Conservation (phyloP, 2,113 vertebrate genomes). For the Osmerus eperlanus region DNA sequence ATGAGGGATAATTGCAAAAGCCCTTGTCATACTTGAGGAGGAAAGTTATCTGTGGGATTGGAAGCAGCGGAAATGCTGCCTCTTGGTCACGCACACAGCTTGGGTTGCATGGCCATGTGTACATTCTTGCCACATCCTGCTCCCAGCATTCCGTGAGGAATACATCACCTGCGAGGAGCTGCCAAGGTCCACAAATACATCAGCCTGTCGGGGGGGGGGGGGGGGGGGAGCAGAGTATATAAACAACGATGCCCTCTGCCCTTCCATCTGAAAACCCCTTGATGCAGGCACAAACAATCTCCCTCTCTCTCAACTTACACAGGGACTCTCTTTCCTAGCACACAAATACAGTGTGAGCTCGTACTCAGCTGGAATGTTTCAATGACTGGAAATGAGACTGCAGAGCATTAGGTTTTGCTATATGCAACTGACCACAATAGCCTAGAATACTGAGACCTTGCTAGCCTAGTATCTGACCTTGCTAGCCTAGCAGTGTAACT, state of each 20-base stretch:
- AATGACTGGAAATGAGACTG: neutral
- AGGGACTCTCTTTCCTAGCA: neutral
- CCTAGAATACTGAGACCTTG: no score
- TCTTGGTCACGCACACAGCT: slow-evolving; percentile 19
- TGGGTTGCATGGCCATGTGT: neutral
- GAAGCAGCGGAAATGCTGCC: neutral
- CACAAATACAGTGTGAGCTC: neutral
- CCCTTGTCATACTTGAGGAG: slow-evolving; percentile 41
- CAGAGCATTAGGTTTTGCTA: neutral
- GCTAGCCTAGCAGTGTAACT: no score
- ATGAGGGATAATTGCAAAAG: slow-evolving; percentile 47
- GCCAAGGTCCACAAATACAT: slow-evolving; percentile 63
- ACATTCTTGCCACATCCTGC: slow-evolving; percentile 11
- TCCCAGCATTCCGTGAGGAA: slow-evolving; percentile 53
- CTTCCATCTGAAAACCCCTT: neutral
- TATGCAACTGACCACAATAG: neutral
- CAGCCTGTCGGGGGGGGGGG: slow-evolving; percentile 41
- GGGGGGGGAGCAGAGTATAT: slow-evolving; percentile 24
- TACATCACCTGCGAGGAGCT: slow-evolving; percentile 52
- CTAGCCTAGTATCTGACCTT: no score
- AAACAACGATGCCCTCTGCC: slow-evolving; percentile 36
- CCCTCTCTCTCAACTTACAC: no score
- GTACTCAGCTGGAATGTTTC: neutral
- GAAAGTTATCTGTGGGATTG: slow-evolving; percentile 11
- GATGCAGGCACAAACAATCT: no score